A percentile compares a stretch with the other conserved stretches of the same genome.
Conservation (phyloP, 2,888 invertebrate genomes). For the Limulus polyphemus region DNA sequence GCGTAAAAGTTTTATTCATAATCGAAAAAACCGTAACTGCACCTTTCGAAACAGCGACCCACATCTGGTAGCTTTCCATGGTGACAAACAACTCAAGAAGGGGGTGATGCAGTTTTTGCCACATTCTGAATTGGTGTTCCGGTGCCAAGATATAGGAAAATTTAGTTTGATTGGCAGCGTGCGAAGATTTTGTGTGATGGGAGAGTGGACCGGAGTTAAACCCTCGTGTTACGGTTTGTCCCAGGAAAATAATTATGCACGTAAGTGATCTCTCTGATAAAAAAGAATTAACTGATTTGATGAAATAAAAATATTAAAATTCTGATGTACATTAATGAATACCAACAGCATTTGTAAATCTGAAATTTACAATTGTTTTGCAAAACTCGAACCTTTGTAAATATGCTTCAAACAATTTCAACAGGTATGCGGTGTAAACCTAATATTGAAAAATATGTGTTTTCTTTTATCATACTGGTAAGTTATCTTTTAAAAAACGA, state of each 20-base stretch:
- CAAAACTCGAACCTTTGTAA: too few species aligned
- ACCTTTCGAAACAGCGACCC: conserved; percentile 62
- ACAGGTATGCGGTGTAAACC: too few species aligned
- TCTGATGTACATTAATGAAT: too few species aligned
- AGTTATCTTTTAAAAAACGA: too few species aligned
- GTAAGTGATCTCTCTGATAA: conserved; percentile 44
- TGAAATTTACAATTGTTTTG: too few species aligned
- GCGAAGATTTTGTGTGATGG: conserved; percentile 56
- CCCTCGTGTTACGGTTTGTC: conserved; percentile 68
- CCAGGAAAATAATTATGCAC: conserved; percentile 73
- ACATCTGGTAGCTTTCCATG: conserved; percentile 65
- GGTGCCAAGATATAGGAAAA: conserved; percentile 76
- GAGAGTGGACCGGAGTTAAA: conserved; percentile 65
- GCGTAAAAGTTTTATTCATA: conserved; percentile 13
- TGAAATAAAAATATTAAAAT: too few species aligned
- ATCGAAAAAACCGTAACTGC: conserved; percentile 52
- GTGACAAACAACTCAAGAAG: conserved; percentile 62
- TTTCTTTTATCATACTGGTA: too few species aligned
- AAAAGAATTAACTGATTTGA: too few species aligned
- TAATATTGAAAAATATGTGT: too few species aligned
- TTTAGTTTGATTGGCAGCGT: conserved; percentile 65
- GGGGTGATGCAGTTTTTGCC: conserved; percentile 64
- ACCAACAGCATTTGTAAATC: too few species aligned
- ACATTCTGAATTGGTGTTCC: conserved; percentile 52
- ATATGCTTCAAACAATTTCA: too few species aligned